Evolutionary conservation across 1,140 invertebrate species (phyloP).

Genomic region (Drosophila ogumai): DNA sequence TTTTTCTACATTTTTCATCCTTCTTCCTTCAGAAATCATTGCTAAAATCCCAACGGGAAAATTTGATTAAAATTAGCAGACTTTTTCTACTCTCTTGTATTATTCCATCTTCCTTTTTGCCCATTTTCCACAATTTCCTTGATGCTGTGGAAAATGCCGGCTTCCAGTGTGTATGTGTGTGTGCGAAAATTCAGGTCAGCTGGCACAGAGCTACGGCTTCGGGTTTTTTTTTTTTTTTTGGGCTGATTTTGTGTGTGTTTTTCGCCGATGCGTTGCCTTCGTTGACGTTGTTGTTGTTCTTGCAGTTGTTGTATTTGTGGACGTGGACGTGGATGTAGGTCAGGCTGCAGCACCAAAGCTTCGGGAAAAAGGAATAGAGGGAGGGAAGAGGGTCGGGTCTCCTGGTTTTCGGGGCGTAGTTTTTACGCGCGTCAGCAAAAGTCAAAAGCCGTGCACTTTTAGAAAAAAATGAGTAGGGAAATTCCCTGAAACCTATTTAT

Average conservation of each 20-base stretch:
- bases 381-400: not conserved
- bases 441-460: conserved; percentile 14
- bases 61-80: conserved; percentile 76
- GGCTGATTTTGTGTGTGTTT: conserved; percentile 23
- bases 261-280: conserved; percentile 11
- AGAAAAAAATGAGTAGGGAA: not conserved
- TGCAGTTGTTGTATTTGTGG: conserved; percentile 11
- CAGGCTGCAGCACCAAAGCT: conserved; percentile 52
- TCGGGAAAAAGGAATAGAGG: not conserved
- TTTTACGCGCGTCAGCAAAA: conserved; percentile 80
- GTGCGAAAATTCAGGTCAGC: conserved; percentile 72
- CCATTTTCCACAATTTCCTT: not conserved
- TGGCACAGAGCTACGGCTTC: conserved; percentile 46
- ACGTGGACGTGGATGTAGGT: conserved; percentile 64
- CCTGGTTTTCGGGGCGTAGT: conserved; percentile 56
- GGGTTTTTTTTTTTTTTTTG: conserved; percentile 8
- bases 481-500: not conserved
- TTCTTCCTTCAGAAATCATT: not conserved
- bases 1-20: conserved; percentile 11
- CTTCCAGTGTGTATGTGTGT: conserved; percentile 30
- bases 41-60: conserved; percentile 40
- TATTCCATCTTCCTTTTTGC: not conserved
- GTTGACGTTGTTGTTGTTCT: conserved; percentile 10
- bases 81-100: not conserved
- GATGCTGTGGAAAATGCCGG: conserved; percentile 42